Percentiles rank a stretch among this genome's conserved stretches.
phyloP scores from a whole-genome alignment of 2,888 invertebrate genomes.

The Callinectes sapidus region DNA sequence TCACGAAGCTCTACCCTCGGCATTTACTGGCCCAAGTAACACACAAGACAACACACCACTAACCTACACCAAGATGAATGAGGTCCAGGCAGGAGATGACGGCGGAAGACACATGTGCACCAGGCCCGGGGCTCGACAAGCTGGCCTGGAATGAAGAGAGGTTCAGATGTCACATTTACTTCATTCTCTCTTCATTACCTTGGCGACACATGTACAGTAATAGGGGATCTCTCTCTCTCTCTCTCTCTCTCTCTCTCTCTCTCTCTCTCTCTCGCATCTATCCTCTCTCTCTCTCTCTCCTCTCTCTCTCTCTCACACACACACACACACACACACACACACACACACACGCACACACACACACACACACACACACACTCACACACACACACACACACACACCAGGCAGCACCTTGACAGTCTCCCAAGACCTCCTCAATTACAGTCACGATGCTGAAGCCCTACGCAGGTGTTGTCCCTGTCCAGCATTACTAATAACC shows the following conservation, averaged over 20 bases:
- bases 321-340: no score
- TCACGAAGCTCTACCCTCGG: not conserved
- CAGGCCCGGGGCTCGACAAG: not conserved
- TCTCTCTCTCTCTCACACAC: no score
- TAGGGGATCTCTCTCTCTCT: no score
- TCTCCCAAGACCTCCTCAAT: no score
- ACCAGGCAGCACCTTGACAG: no score
- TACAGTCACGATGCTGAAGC: no score
- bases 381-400: not conserved
- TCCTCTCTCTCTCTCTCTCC: no score
- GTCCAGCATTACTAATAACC: no score
- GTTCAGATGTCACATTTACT: not conserved
- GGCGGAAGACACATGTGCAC: not conserved
- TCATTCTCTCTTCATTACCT: not conserved
- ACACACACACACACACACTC: not conserved
- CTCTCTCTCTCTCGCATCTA: no score
- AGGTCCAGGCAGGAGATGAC: not conserved
- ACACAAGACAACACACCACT: not conserved
- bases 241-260: no score
- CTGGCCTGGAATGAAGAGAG: not conserved
- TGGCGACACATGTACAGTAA: not conserved
- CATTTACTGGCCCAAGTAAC: not conserved
- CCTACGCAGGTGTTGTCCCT: no score
- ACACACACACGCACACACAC: not conserved
- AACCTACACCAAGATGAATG: not conserved